Percentiles rank a stretch among this genome's conserved stretches.
These are phyloP conservation scores for Apis dorsata DNA, from an alignment of 1,140 invertebrate genomes.

Conservation along the genomic window DNA sequence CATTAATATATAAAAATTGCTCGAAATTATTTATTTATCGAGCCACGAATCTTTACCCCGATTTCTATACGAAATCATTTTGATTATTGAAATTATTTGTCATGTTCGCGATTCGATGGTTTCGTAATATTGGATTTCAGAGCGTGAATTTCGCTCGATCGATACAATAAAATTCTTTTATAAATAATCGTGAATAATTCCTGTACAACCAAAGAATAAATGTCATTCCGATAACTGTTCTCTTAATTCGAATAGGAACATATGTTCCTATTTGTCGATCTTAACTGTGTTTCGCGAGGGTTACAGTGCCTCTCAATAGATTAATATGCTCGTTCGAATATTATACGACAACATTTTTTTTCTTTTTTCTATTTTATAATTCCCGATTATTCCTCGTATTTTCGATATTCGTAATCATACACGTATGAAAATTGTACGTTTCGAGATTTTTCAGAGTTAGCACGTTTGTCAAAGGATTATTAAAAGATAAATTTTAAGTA, in stretches of 20 bases:
- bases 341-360: background rate
- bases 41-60: background rate
- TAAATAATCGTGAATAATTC: conserved; percentile 5
- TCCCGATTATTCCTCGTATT: background rate
- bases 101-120: too few relatives aligned
- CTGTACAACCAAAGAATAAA: conserved; percentile 20
- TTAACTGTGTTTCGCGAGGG: conserved; percentile 9
- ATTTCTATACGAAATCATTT: background rate
- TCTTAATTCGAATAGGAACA: background rate
- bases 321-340: too few relatives aligned
- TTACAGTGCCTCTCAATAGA: background rate
- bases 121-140: background rate
- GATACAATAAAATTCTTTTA: conserved; percentile 1
- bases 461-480: background rate
- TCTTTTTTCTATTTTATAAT: too few relatives aligned
- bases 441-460: background rate
- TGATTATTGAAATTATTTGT: background rate
- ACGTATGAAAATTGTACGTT: too few relatives aligned
- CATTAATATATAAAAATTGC: background rate
- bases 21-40: background rate
- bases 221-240: conserved; percentile 22
- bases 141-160: background rate
- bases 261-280: conserved; percentile 20
- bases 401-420: background rate
- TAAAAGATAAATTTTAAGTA: background rate